These are phyloP conservation scores for Prostheceraeus crozeri DNA, from an alignment of 2,888 invertebrate genomes.

Conservation along the genomic window DNA sequence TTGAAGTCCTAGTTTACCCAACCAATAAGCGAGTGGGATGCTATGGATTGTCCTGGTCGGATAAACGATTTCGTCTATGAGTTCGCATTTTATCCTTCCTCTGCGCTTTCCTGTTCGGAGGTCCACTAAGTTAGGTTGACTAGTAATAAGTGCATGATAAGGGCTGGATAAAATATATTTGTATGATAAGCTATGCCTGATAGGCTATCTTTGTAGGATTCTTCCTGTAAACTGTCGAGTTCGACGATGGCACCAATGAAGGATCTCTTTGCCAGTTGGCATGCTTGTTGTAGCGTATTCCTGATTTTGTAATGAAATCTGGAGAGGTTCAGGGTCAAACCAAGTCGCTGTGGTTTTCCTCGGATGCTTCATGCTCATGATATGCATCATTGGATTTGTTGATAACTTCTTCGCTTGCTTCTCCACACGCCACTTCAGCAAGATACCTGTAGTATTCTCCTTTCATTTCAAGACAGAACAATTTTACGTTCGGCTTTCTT, in stretches of 20 bases:
- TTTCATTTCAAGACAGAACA: conserved; percentile 99
- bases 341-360: conserved; percentile 71
- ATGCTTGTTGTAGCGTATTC: conserved; percentile 96
- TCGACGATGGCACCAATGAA: conserved; percentile 99
- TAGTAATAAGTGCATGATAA: conserved; percentile 92
- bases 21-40: too few relatives aligned
- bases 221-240: conserved; percentile 97
- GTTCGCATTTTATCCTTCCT: too few relatives aligned
- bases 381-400: conserved; percentile 34
- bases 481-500: too few relatives aligned
- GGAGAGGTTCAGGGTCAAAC: conserved; percentile 97
- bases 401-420: conserved; percentile 70
- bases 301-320: conserved; percentile 99
- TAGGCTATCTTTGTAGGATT: conserved; percentile 99
- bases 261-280: conserved; percentile 93
- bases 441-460: conserved; percentile 99
- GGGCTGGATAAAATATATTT: too few relatives aligned
- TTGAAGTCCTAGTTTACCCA: too few relatives aligned
- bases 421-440: conserved; percentile 97
- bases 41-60: too few relatives aligned
- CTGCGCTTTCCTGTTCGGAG: too few relatives aligned
- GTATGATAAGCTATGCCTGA: too few relatives aligned
- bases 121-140: conserved; percentile 95
- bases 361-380: not conserved
- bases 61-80: too few relatives aligned